A percentile compares a stretch with the other conserved stretches of the same genome.
phyloP scores from a whole-genome alignment of 1,140 invertebrate species.

The Trachelipus rathkii region DNA sequence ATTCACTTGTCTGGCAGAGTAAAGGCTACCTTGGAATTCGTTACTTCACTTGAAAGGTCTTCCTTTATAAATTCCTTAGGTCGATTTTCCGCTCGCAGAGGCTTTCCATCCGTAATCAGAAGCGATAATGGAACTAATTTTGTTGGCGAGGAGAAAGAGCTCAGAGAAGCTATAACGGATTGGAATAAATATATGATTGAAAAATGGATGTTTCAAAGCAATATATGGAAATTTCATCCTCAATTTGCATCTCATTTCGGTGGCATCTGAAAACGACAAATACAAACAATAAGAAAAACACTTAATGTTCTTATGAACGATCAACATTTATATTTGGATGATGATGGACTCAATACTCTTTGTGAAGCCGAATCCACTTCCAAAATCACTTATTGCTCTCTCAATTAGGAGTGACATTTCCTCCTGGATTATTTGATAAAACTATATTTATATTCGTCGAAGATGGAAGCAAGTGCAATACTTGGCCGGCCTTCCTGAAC shows the following conservation, averaged over 20 bases:
- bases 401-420: not conserved
- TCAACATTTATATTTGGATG: not conserved
- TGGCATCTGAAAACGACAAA: constrained; percentile 29
- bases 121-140: constrained; percentile 52
- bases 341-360: not conserved
- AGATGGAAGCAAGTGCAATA: constrained; percentile 3
- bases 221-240: constrained; percentile 44
- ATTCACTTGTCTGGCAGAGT: constrained; percentile 47
- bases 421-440: not conserved
- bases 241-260: constrained; percentile 38
- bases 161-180: constrained; percentile 29
- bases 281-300: not conserved
- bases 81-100: constrained; percentile 48
- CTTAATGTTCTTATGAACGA: constrained; percentile 1
- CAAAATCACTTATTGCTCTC: not conserved
- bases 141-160: constrained; percentile 47
- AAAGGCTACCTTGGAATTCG: constrained; percentile 48
- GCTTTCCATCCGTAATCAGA: constrained; percentile 46
- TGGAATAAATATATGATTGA: not conserved
- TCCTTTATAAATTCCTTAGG: constrained; percentile 48
- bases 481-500: not conserved
- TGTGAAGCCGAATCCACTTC: not conserved
- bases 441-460: not conserved
- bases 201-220: not conserved
- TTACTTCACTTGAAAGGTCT: constrained; percentile 16